Percentiles rank a stretch among this genome's conserved stretches.
Evolutionary conservation across 2,113 vertebrate species (phyloP).

Genomic region (Motacilla alba): DNA sequence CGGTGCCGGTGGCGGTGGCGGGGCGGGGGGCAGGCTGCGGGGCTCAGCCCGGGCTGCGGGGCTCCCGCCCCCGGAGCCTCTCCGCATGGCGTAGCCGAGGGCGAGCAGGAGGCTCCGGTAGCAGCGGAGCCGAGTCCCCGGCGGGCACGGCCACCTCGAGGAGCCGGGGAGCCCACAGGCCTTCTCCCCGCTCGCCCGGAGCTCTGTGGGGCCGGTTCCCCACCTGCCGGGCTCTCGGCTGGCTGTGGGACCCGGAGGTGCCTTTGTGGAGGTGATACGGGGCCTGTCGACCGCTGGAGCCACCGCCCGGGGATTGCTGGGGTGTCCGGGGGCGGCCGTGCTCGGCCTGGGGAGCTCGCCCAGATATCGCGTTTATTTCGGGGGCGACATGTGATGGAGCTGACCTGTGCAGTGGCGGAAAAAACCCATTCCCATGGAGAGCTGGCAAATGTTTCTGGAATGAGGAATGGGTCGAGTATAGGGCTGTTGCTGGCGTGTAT

Average conservation of each 20-base stretch:
- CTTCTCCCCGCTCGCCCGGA: background rate
- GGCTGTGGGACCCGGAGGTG: background rate
- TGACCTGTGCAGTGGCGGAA: background rate
- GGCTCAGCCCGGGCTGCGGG: background rate
- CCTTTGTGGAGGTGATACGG: background rate
- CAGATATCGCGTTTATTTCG: background rate
- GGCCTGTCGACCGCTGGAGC: background rate
- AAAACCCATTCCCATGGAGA: constrained; percentile 5
- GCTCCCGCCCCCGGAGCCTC: background rate
- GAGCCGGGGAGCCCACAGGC: background rate
- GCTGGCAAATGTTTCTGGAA: constrained; percentile 3
- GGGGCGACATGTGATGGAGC: background rate
- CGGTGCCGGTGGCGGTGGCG: background rate
- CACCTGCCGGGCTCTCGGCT: background rate
- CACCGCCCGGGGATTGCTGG: background rate
- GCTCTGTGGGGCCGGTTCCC: background rate
- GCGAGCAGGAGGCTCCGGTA: background rate
- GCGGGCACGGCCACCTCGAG: background rate
- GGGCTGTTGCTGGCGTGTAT: background rate
- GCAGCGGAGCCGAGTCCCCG: background rate
- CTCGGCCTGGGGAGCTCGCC: background rate
- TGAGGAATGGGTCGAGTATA: background rate
- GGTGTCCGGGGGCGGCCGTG: background rate
- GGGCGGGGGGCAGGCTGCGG: background rate
- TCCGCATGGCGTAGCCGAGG: background rate